phyloP scores from a whole-genome alignment of 2,113 vertebrate species.

The Zosterops hypoxanthus region DNA sequence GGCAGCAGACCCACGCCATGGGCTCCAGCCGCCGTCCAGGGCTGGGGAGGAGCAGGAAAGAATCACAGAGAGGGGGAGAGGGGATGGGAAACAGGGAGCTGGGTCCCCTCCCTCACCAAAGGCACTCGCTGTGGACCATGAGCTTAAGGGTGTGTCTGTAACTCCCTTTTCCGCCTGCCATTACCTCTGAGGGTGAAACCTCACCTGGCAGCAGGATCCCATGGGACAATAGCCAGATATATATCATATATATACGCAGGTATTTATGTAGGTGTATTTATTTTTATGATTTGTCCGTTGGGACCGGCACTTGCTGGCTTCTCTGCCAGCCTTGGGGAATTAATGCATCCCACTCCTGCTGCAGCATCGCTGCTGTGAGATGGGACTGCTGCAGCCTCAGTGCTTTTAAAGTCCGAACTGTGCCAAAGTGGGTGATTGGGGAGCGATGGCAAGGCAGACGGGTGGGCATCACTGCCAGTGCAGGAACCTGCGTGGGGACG shows the following conservation, averaged over 20 bases:
- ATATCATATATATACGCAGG: rapidly evolving
- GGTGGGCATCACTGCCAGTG: rapidly evolving
- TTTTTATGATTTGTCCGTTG: neutral
- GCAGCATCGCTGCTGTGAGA: neutral
- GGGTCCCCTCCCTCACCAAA: neutral
- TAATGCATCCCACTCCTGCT: neutral
- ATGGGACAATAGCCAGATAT: neutral
- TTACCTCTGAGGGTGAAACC: neutral
- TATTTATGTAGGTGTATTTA: neutral
- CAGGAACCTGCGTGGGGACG: neutral
- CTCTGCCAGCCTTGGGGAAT: neutral
- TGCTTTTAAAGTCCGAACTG: neutral
- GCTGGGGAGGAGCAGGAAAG: rapidly evolving
- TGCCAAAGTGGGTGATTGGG: rapidly evolving
- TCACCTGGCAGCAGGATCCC: neutral
- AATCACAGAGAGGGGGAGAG: rapidly evolving
- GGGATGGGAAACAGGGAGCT: neutral
- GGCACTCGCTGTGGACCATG: rapidly evolving
- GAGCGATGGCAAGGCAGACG: rapidly evolving
- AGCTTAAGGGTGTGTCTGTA: neutral
- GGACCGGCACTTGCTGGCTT: neutral
- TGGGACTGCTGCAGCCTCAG: neutral
- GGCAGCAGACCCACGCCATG: rapidly evolving
- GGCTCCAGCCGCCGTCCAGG: neutral
- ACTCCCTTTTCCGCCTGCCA: neutral